These are phyloP conservation scores for Indicator indicator DNA, from an alignment of 2,113 vertebrate species.

Conservation along the genomic window DNA sequence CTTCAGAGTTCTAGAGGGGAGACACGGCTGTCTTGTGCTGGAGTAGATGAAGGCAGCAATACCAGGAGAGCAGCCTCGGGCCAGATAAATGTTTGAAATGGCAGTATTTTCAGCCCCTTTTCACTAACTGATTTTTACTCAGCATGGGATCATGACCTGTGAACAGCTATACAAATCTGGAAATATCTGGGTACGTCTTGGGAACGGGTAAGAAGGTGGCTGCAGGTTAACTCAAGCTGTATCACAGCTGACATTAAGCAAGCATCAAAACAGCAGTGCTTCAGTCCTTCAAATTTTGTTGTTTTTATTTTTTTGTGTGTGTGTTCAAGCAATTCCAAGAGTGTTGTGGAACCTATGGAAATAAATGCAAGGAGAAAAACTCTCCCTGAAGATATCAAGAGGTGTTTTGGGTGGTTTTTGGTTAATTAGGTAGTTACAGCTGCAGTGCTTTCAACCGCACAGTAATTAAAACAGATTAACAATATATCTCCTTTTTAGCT, in stretches of 20 bases:
- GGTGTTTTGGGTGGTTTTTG: not conserved
- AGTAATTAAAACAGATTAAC: not conserved
- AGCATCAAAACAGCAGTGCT: not conserved
- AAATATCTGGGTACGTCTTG: not conserved
- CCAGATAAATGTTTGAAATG: not conserved
- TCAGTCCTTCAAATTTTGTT: not conserved
- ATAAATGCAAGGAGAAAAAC: not conserved
- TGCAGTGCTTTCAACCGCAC: not conserved
- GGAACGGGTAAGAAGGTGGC: not conserved
- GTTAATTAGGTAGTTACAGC: not conserved
- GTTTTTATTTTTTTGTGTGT: not conserved
- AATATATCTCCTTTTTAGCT: not conserved
- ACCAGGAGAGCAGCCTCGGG: not conserved
- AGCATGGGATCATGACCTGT: not conserved
- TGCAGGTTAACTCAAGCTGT: not conserved
- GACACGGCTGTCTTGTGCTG: not conserved
- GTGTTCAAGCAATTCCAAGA: not conserved
- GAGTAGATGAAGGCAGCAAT: not conserved
- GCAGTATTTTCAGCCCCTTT: not conserved
- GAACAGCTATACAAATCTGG: not conserved
- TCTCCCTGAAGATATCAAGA: not conserved
- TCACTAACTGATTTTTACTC: not conserved
- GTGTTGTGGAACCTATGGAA: not conserved
- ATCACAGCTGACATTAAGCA: not conserved
- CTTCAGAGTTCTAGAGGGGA: not conserved